Conservation (phyloP, 2,113 vertebrate species). For the Ceyx margarethae region DNA sequence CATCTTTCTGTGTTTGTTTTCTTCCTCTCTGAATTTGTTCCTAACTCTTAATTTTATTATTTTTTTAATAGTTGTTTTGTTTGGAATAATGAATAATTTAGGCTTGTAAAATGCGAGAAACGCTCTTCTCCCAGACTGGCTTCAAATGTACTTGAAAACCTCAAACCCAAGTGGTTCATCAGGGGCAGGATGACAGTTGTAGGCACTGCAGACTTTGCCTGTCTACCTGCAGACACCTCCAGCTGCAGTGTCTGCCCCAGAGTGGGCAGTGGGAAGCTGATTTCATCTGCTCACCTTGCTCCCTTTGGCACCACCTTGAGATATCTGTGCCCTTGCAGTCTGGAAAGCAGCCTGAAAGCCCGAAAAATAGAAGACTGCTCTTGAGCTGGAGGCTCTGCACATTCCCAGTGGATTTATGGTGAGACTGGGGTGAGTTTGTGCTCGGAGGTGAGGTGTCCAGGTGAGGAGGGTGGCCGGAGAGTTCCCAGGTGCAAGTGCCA, state of each 20-base stretch:
- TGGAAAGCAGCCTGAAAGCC: background rate
- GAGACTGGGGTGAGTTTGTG: background rate
- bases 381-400: accelerated
- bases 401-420: background rate
- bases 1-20: background rate
- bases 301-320: background rate
- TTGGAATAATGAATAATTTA: conserved; percentile 26
- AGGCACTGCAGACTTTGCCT: background rate
- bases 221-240: background rate
- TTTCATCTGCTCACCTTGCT: accelerated
- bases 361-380: background rate
- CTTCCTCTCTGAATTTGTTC: background rate
- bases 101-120: background rate
- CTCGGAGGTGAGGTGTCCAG: background rate
- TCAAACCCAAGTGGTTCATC: background rate
- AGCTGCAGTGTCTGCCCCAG: background rate
- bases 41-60: background rate
- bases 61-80: background rate
- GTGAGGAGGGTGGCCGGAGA: background rate
- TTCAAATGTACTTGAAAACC: background rate
- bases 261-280: background rate
- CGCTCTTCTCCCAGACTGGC: accelerated
- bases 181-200: background rate
- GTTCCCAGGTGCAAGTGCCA: background rate
- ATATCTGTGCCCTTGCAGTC: background rate